Conservation (phyloP, 2,797 vertebrate species). For the Alouatta caraya region DNA sequence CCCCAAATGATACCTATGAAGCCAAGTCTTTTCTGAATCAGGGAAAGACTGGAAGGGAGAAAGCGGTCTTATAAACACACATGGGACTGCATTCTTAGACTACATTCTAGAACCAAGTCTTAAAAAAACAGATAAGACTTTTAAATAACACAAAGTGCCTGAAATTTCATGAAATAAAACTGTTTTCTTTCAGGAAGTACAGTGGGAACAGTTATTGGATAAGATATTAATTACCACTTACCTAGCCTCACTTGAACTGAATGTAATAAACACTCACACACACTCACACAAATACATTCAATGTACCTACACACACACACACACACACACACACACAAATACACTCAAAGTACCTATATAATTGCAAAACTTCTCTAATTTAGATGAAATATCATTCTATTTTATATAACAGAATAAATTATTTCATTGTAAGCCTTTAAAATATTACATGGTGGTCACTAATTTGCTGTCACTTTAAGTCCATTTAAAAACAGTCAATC, state of each 20-base stretch:
- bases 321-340: too few species aligned
- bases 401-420: background rate
- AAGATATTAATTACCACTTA: background rate
- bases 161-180: background rate
- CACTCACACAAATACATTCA: background rate
- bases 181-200: background rate
- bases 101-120: background rate
- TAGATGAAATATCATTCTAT: background rate
- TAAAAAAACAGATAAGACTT: background rate
- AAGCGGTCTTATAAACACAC: background rate
- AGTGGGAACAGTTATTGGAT: background rate
- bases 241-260: background rate
- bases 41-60: background rate
- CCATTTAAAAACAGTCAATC: background rate
- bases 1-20: background rate
- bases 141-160: background rate
- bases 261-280: background rate
- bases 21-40: fast-evolving
- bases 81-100: background rate
- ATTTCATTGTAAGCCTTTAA: background rate
- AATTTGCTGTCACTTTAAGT: background rate
- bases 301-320: background rate
- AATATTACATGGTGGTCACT: background rate
- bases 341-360: background rate
- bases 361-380: background rate